Evolutionary conservation across 1,140 invertebrate genomes (phyloP).

Genomic region (Camponotus floridanus): DNA sequence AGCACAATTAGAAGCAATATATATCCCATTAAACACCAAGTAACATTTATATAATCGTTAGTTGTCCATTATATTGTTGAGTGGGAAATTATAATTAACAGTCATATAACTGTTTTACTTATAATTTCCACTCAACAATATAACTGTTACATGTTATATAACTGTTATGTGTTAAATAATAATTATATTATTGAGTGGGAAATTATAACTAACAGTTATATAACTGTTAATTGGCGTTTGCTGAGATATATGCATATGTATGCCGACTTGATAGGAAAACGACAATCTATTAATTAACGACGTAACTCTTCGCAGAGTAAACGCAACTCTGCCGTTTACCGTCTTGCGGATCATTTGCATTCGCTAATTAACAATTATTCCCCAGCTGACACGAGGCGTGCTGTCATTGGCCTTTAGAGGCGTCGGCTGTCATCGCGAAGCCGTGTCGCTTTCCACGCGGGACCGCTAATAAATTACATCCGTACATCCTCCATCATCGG

Average conservation of each 20-base stretch:
- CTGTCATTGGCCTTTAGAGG: constrained; percentile 72
- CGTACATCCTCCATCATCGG: constrained; percentile 67
- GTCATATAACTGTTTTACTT: no score
- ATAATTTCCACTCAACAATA: no score
- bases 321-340: not conserved
- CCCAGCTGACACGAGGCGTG: not conserved
- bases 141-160: no score
- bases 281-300: constrained; percentile 23
- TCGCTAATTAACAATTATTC: not conserved
- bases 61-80: no score
- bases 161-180: no score
- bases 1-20: not conserved
- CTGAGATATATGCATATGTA: not conserved
- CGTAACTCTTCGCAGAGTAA: not conserved
- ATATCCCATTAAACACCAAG: no score
- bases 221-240: no score
- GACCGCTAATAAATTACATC: constrained; percentile 74
- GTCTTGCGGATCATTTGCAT: not conserved
- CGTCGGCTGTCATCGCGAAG: constrained; percentile 61
- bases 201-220: no score
- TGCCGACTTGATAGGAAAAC: not conserved
- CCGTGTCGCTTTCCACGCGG: constrained; percentile 68
- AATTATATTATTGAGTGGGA: no score
- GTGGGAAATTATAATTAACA: no score
- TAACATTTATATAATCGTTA: no score